Evolutionary conservation across 2,888 invertebrate species (phyloP).

Genomic region (Stenurella melanura): DNA sequence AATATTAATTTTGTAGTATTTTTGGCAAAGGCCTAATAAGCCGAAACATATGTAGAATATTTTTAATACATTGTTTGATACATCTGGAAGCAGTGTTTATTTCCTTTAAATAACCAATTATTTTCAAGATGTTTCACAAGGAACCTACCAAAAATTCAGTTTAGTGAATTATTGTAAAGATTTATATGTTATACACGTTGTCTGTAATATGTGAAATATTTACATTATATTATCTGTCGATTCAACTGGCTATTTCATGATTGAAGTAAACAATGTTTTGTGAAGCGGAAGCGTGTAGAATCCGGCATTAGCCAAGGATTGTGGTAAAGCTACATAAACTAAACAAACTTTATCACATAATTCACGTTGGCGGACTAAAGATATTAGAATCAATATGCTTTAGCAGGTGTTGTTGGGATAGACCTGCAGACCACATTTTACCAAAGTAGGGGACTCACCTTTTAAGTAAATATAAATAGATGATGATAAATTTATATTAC

Average conservation of each 20-base stretch:
- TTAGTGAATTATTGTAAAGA: too few relatives aligned
- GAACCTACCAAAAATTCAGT: too few relatives aligned
- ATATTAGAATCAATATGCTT: slow-evolving; percentile 5
- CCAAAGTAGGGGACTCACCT: neutral
- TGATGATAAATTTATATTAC: slow-evolving; percentile 2
- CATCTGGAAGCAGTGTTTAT: too few relatives aligned
- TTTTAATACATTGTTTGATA: too few relatives aligned
- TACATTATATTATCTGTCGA: neutral
- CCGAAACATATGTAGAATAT: too few relatives aligned
- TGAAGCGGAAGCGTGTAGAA: neutral
- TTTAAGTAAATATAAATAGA: slow-evolving; percentile 4
- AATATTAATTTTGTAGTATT: too few relatives aligned
- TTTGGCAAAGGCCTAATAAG: too few relatives aligned
- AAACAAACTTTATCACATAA: slow-evolving; percentile 14
- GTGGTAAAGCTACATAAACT: slow-evolving; percentile 1
- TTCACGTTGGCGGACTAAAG: neutral
- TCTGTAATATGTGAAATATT: too few relatives aligned
- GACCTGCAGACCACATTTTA: neutral
- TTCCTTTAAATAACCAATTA: too few relatives aligned
- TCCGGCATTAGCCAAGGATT: slow-evolving; percentile 7
- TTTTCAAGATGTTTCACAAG: too few relatives aligned
- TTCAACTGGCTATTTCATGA: neutral
- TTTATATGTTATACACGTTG: too few relatives aligned
- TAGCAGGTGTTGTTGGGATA: slow-evolving; percentile 8
- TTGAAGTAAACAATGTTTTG: neutral